phyloP scores from a whole-genome alignment of 2,797 vertebrate genomes.

The Pempheris klunzingeri region DNA sequence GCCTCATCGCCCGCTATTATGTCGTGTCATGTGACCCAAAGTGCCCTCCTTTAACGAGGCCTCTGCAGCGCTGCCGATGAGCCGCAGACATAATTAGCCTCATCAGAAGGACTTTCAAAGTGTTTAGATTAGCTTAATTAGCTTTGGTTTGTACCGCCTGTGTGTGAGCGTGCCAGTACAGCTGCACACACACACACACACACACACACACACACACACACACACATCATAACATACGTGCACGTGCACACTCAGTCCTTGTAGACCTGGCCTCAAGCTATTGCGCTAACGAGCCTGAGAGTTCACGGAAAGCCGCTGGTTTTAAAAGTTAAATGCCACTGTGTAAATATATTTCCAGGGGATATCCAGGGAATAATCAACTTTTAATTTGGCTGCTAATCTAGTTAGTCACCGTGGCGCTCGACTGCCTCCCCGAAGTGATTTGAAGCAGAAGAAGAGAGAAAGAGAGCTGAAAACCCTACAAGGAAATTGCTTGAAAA shows the following conservation, averaged over 20 bases:
- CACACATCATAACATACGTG: background rate
- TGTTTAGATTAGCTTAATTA: constrained; percentile 85
- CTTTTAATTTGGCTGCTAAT: constrained; percentile 86
- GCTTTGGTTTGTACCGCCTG: constrained; percentile 42
- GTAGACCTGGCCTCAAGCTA: constrained; percentile 65
- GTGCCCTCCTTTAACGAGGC: constrained; percentile 57
- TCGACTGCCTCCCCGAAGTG: constrained; percentile 70
- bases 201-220: constrained; percentile 25
- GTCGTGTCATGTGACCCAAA: constrained; percentile 42
- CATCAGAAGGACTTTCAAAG: constrained; percentile 82
- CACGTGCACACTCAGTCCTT: constrained; percentile 52
- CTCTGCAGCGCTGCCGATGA: constrained; percentile 60
- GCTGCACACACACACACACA: background rate
- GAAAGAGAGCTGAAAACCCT: constrained; percentile 47
- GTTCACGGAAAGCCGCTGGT: constrained; percentile 67
- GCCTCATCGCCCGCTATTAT: constrained; percentile 20
- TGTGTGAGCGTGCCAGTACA: constrained; percentile 1
- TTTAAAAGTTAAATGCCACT: constrained; percentile 83
- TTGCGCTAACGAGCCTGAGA: constrained; percentile 49
- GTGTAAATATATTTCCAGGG: constrained; percentile 77
- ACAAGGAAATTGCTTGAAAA: constrained; percentile 62
- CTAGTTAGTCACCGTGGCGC: constrained; percentile 77
- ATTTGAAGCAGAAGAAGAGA: constrained; percentile 30
- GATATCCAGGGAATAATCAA: constrained; percentile 85
- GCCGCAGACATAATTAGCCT: constrained; percentile 78